These are phyloP conservation scores for Buphagus erythrorhynchus DNA, from an alignment of 2,797 vertebrate species.

Conservation along the genomic window DNA sequence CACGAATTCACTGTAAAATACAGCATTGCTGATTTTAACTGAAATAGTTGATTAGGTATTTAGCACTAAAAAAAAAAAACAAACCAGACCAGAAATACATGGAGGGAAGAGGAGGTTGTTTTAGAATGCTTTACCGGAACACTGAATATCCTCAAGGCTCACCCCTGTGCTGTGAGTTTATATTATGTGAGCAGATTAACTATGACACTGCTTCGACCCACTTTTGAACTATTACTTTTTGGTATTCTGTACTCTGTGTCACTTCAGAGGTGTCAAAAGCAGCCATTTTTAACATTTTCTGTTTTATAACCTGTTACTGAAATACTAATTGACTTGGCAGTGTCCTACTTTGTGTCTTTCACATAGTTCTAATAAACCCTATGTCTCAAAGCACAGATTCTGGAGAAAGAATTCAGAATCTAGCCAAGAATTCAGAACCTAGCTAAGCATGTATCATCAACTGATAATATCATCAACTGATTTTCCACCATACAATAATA, in stretches of 20 bases:
- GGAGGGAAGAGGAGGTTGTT: neutral
- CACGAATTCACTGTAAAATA: neutral
- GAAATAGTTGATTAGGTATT: neutral
- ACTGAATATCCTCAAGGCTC: neutral
- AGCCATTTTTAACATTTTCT: neutral
- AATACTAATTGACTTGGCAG: neutral
- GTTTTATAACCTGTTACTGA: neutral
- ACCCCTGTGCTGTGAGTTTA: neutral
- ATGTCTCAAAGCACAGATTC: neutral
- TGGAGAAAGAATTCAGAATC: neutral
- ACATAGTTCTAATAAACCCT: neutral
- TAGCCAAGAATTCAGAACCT: neutral
- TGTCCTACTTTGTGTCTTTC: neutral
- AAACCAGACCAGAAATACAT: neutral
- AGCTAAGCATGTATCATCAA: neutral
- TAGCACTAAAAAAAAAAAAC: neutral
- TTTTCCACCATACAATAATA: neutral
- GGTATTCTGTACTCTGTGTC: neutral
- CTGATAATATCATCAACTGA: neutral
- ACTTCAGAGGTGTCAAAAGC: neutral
- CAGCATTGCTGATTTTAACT: neutral
- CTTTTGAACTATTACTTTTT: neutral
- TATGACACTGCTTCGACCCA: neutral
- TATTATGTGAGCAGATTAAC: neutral
- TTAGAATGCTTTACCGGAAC: neutral